Conservation (phyloP, 2,888 invertebrate genomes). For the Agrotis ipsilon region DNA sequence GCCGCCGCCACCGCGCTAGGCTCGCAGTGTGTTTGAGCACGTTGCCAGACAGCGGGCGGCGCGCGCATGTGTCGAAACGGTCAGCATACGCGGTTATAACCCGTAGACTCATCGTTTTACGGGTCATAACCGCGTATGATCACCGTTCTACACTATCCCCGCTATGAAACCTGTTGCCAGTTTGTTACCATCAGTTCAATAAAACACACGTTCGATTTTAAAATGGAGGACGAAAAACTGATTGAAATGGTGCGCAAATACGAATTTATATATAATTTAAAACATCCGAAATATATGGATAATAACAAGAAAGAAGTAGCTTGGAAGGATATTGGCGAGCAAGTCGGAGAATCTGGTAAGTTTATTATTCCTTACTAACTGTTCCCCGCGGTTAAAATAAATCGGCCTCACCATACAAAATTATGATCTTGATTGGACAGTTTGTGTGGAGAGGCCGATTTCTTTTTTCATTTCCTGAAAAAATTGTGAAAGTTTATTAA, state of each 20-base stretch:
- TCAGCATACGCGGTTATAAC: not conserved
- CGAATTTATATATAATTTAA: slow-evolving; percentile 16
- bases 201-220: not conserved
- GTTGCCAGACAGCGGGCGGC: not conserved
- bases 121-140: not conserved
- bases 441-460: no score
- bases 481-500: no score
- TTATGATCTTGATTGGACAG: no score
- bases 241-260: slow-evolving; percentile 8
- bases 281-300: slow-evolving; percentile 28
- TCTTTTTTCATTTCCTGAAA: no score
- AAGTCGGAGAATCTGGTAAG: slow-evolving; percentile 13
- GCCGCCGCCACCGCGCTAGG: no score
- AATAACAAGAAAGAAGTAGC: slow-evolving; percentile 4
- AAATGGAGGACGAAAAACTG: slow-evolving; percentile 22
- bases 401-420: no score
- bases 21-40: no score
- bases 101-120: not conserved
- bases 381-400: no score
- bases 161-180: not conserved
- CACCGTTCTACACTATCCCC: not conserved
- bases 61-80: not conserved
- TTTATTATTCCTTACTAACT: not conserved
- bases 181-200: not conserved
- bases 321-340: slow-evolving; percentile 15